Evolutionary conservation across 2,888 invertebrate genomes (phyloP).

Genomic region (Chrysolina oricalcia): DNA sequence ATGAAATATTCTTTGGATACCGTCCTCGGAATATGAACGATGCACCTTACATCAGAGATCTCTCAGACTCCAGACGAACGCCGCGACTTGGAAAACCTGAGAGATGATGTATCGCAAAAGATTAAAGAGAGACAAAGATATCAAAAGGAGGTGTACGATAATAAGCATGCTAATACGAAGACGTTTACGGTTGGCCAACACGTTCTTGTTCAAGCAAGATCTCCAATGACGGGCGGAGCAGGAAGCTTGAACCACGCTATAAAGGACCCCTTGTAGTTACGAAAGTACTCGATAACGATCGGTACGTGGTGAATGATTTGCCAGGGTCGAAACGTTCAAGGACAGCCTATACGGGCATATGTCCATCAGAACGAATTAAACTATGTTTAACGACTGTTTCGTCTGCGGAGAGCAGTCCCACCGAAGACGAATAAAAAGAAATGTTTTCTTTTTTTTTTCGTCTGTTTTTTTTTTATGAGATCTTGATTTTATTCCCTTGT

Average conservation of each 20-base stretch:
- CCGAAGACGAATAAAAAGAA: conserved; percentile 21
- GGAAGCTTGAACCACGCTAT: conserved; percentile 52
- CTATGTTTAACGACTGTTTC: conserved; percentile 32
- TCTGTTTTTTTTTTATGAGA: conserved; percentile 31
- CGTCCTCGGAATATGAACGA: conserved; percentile 51
- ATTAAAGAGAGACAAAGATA: conserved; percentile 25
- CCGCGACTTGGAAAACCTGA: conserved; percentile 27
- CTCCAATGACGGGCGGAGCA: conserved; percentile 51
- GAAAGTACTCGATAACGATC: too few relatives aligned
- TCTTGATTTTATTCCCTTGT: neutral
- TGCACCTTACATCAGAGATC: conserved; percentile 46
- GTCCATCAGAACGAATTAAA: conserved; percentile 50
- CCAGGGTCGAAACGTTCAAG: too few relatives aligned
- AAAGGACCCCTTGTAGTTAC: too few relatives aligned
- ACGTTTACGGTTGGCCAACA: conserved; percentile 52
- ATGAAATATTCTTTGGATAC: conserved; percentile 57
- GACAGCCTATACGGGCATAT: conserved; percentile 51
- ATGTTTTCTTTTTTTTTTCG: too few relatives aligned
- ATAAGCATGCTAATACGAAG: conserved; percentile 42
- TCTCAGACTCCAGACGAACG: too few relatives aligned
- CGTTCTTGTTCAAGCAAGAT: conserved; percentile 43
- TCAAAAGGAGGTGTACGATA: conserved; percentile 45
- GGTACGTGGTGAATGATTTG: too few relatives aligned
- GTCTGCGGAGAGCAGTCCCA: conserved; percentile 18
- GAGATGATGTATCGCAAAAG: conserved; percentile 38